These are phyloP conservation scores for Zosterops lateralis DNA, from an alignment of 2,113 vertebrate genomes.

Conservation along the genomic window DNA sequence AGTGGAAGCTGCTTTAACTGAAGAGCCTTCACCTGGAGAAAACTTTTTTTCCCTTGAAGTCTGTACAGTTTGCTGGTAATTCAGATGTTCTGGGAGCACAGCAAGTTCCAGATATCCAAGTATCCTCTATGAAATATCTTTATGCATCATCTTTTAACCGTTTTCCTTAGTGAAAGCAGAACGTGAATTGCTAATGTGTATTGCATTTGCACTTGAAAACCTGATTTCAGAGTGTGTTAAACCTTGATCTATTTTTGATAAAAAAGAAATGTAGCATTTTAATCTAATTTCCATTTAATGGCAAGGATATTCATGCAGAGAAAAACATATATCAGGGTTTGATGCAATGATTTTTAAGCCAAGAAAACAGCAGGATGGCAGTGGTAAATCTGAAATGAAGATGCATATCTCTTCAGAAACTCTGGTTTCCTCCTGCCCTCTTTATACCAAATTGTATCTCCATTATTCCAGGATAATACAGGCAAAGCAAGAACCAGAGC, in stretches of 20 bases:
- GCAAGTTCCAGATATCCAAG: not conserved
- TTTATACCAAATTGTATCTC: not conserved
- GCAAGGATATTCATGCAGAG: conserved; percentile 25
- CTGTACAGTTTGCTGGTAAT: not conserved
- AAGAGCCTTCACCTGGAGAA: not conserved
- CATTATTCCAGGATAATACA: not conserved
- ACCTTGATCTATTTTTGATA: conserved; percentile 52
- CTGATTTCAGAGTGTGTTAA: conserved; percentile 30
- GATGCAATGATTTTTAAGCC: conserved; percentile 53
- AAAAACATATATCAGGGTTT: conserved; percentile 12
- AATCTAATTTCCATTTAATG: conserved; percentile 46
- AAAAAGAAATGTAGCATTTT: conserved; percentile 35
- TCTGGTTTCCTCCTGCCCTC: not conserved
- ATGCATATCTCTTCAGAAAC: conserved; percentile 2
- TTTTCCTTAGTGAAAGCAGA: conserved; percentile 15
- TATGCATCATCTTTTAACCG: not conserved
- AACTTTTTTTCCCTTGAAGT: not conserved
- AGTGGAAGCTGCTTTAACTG: not conserved
- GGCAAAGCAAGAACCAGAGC: conserved; percentile 1
- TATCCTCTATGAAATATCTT: not conserved
- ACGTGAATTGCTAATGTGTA: not conserved
- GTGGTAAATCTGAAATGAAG: conserved; percentile 40
- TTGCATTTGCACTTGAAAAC: conserved; percentile 54
- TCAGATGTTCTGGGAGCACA: not conserved
- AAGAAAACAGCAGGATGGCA: conserved; percentile 36